Conservation (phyloP, 1,140 invertebrate genomes). For the Cydia amplana region DNA sequence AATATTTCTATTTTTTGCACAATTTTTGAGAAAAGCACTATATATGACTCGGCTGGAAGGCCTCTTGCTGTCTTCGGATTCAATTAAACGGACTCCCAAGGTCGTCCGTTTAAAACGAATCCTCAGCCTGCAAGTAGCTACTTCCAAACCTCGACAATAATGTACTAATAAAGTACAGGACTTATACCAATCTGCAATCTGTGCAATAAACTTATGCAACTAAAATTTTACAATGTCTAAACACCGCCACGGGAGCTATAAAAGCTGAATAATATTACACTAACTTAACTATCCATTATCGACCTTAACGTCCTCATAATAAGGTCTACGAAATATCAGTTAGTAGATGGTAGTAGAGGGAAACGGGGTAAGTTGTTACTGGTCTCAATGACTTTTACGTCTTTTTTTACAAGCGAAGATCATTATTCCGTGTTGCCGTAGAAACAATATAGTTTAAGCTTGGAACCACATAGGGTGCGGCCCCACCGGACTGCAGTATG, state of each 20-base stretch:
- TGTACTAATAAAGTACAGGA: background rate
- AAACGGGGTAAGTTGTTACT: constrained; percentile 3
- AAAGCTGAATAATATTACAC: constrained; percentile 9
- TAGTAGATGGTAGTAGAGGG: background rate
- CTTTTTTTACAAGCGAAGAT: background rate
- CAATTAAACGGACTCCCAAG: too few species aligned
- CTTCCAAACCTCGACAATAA: too few species aligned
- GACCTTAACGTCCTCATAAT: too few species aligned
- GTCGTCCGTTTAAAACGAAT: too few species aligned
- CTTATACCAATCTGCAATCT: constrained; percentile 9
- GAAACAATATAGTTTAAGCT: constrained; percentile 5
- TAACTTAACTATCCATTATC: background rate
- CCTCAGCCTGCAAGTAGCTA: too few species aligned
- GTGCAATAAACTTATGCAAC: constrained; percentile 2
- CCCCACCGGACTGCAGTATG: background rate
- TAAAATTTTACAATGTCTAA: constrained; percentile 21
- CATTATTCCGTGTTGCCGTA: background rate
- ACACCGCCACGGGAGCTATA: constrained; percentile 12
- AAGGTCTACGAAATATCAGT: too few species aligned
- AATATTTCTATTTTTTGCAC: too few species aligned
- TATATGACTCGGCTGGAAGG: too few species aligned
- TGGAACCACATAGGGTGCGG: background rate
- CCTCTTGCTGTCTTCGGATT: too few species aligned
- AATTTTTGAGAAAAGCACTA: too few species aligned
- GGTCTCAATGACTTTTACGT: background rate